Percentiles rank a stretch among this genome's conserved stretches.
phyloP scores from a whole-genome alignment of 1,140 invertebrate genomes.

The Cyclina sinensis region DNA sequence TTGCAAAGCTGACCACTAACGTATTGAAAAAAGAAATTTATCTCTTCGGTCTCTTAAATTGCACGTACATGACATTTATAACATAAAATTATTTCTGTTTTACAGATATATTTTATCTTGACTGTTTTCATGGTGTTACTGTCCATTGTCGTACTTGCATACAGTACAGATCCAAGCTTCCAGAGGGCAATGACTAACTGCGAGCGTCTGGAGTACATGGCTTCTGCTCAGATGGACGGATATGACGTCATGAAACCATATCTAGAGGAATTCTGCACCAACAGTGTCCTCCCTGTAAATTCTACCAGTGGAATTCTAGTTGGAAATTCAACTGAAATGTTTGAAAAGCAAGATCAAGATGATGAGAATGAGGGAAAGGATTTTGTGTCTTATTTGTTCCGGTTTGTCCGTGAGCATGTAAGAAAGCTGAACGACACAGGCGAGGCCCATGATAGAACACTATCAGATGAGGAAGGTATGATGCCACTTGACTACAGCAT shows the following conservation, averaged over 20 bases:
- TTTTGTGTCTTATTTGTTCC: background rate
- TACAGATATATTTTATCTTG: conserved; percentile 52
- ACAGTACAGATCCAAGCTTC: conserved; percentile 53
- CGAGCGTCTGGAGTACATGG: conserved; percentile 62
- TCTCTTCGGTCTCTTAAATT: no score
- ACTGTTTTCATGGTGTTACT: conserved; percentile 36
- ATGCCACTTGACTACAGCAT: background rate
- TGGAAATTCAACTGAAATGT: background rate
- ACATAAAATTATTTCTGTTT: no score
- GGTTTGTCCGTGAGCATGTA: no score
- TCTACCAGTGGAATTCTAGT: background rate
- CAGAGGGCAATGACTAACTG: conserved; percentile 60
- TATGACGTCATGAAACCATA: background rate
- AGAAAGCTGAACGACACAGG: background rate
- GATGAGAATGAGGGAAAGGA: background rate
- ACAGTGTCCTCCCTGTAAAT: background rate
- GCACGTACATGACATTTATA: no score
- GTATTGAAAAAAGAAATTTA: no score
- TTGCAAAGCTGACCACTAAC: no score
- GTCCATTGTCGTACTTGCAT: conserved; percentile 49
- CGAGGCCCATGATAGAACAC: no score
- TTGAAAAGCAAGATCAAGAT: background rate
- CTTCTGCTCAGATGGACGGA: conserved; percentile 4
- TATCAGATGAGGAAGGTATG: background rate
- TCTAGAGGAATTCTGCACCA: conserved; percentile 2